Evolutionary conservation across 2,113 vertebrate species (phyloP), one percentile per base, ranked within the genome.

Genomic region (Sorex fumeus): DNA sequence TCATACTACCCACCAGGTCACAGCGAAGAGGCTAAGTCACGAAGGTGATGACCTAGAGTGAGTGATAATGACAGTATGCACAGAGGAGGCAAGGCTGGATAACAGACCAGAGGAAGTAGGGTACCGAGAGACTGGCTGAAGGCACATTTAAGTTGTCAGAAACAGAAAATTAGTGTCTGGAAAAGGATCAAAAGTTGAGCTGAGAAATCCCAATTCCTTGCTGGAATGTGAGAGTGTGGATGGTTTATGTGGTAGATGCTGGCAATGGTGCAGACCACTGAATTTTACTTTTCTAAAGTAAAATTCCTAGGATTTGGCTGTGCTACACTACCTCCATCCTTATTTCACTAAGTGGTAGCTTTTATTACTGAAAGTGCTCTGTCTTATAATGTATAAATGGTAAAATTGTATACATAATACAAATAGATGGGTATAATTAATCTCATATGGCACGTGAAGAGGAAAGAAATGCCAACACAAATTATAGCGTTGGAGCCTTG

Each of bases 351-450:
- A 88, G 84, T 84, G 34, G 84, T 86, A 93, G 91, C 76, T 95
- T 88, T 95, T 95, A 94, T 92, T 91, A 94, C 88, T 66, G 76
- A 87, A 91, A 93, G 76, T 91, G 62, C 69, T 93, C 62, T 69
- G 32, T 74, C 86, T 95, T 60, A 91, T 72, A 80, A 88, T 32
- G 64, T 32, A n/a, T 70, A 87, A 66, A 43, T 43, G 83, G 90
- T 84, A 78, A 91, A 88, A 87, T 45, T 72, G 80, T 36, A 71
- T 57, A n/a, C 34, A 69, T 92, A 77, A 89, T 28, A 69, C 45
- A 93, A 94, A 94, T 74, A 72, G 89, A 85, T 93, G 84, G 60
- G 34, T 32, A 82, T 93, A 89, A 95, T 96, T 95, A 91, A 93
- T 97, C 91, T 90, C 12, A 76, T 28, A 71, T 64, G 83, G 72